Evolutionary conservation across 2,113 vertebrate genomes (phyloP).

Genomic region (Jaculus jaculus): DNA sequence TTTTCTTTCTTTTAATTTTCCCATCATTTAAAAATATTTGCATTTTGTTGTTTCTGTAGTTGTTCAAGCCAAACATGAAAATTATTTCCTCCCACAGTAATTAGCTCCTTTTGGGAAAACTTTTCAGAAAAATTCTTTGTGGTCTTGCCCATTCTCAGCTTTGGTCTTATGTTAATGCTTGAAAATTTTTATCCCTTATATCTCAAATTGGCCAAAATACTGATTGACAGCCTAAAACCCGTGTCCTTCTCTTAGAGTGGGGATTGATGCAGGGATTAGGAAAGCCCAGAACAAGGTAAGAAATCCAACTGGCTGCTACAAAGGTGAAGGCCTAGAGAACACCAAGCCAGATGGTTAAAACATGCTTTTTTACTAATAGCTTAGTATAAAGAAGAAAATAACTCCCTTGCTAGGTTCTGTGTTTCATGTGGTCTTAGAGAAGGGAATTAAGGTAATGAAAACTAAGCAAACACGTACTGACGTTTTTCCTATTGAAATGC

Average conservation of each 20-base stretch:
- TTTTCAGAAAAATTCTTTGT: slow-evolving; percentile 67
- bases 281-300: slow-evolving; percentile 79
- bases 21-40: slow-evolving; percentile 55
- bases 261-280: slow-evolving; percentile 82
- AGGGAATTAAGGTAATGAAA: slow-evolving; percentile 84
- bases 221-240: slow-evolving; percentile 81
- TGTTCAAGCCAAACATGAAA: slow-evolving; percentile 75
- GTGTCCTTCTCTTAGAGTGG: slow-evolving; percentile 77
- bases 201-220: slow-evolving; percentile 81
- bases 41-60: slow-evolving; percentile 64
- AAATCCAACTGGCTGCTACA: slow-evolving; percentile 80
- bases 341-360: slow-evolving; percentile 84
- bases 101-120: slow-evolving; percentile 75
- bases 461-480: slow-evolving; percentile 77
- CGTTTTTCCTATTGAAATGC: slow-evolving; percentile 76
- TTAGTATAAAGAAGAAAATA: slow-evolving; percentile 82
- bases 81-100: slow-evolving; percentile 71
- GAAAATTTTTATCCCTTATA: slow-evolving; percentile 66
- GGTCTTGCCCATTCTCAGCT: slow-evolving; percentile 74
- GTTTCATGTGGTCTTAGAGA: slow-evolving; percentile 83
- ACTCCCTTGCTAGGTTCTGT: slow-evolving; percentile 79
- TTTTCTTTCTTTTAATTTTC: slow-evolving; percentile 59
- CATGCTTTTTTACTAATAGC: slow-evolving; percentile 81
- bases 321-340: slow-evolving; percentile 80
- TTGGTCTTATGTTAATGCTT: slow-evolving; percentile 77